phyloP scores from a whole-genome alignment of 1,140 invertebrate species.

The Drosophila pallidifrons region DNA sequence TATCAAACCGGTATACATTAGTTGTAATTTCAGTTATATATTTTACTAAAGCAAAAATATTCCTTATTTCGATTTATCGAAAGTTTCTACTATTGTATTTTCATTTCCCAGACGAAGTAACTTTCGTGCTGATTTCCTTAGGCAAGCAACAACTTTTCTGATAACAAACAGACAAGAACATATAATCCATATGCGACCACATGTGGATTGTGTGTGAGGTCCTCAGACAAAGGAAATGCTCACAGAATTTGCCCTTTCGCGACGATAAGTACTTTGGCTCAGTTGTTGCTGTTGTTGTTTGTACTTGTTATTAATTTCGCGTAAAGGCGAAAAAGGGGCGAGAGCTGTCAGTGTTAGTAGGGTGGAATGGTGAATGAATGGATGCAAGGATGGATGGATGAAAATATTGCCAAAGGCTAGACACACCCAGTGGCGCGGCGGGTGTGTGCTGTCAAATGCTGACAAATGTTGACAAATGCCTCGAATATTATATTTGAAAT shows the following conservation, averaged over 20 bases:
- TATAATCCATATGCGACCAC: slow-evolving; percentile 39
- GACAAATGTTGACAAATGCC: slow-evolving; percentile 84
- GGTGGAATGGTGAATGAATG: slow-evolving; percentile 57
- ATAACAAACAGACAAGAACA: slow-evolving; percentile 7
- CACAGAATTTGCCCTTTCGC: slow-evolving; percentile 40
- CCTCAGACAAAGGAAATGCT: background rate
- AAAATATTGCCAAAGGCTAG: slow-evolving; percentile 58
- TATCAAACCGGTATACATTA: background rate
- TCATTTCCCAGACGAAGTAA: no score
- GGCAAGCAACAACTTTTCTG: slow-evolving; percentile 17
- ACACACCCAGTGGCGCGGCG: slow-evolving; percentile 44
- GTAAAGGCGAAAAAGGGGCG: slow-evolving; percentile 57
- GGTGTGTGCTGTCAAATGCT: slow-evolving; percentile 73
- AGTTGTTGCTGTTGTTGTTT: slow-evolving; percentile 66
- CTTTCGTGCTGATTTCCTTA: no score
- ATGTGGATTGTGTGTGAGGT: slow-evolving; percentile 15
- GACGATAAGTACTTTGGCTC: slow-evolving; percentile 67
- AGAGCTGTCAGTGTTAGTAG: slow-evolving; percentile 64
- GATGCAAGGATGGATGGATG: slow-evolving; percentile 24
- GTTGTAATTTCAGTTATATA: no score
- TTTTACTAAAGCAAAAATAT: no score
- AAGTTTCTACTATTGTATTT: no score
- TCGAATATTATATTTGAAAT: slow-evolving; percentile 71
- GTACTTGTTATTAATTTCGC: slow-evolving; percentile 80
- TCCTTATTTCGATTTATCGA: no score